These are phyloP conservation scores for Andrena fulva DNA, from an alignment of 2,888 invertebrate species.

Conservation along the genomic window DNA sequence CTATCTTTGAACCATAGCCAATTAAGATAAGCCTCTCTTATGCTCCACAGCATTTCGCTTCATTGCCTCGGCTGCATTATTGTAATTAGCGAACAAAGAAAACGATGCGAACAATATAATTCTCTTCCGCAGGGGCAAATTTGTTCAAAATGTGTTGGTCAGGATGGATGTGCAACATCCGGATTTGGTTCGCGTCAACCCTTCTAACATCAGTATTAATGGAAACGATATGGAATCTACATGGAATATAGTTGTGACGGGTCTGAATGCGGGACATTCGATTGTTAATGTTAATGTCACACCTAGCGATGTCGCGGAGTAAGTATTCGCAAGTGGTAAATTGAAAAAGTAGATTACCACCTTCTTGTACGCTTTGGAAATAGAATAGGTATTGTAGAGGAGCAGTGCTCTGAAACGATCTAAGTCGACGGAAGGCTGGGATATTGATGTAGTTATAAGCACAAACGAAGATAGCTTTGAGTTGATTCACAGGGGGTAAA, in stretches of 20 bases:
- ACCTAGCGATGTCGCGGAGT: conserved; percentile 86
- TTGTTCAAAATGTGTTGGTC: conserved; percentile 85
- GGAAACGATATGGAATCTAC: conserved; percentile 77
- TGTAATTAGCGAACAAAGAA: background rate
- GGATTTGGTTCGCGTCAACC: conserved; percentile 87
- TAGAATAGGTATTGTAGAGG: too few species aligned
- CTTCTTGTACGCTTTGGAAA: too few species aligned
- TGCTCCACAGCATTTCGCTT: background rate
- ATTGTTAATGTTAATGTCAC: conserved; percentile 88
- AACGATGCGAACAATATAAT: background rate
- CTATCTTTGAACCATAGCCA: conserved; percentile 11
- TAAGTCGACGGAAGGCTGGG: background rate
- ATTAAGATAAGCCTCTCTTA: conserved; percentile 21
- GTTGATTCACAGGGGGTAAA: background rate
- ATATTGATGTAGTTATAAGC: background rate
- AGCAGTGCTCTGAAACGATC: background rate
- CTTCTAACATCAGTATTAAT: conserved; percentile 85
- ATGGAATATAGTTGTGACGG: conserved; percentile 86
- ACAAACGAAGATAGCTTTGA: background rate
- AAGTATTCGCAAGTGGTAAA: conserved; percentile 65
- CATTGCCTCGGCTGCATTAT: background rate
- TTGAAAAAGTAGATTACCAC: background rate
- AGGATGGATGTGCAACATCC: conserved; percentile 88
- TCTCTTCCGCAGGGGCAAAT: conserved; percentile 85
- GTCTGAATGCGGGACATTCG: conserved; percentile 89